Conservation (phyloP, 2,888 invertebrate species). For the Diarsia rubi region DNA sequence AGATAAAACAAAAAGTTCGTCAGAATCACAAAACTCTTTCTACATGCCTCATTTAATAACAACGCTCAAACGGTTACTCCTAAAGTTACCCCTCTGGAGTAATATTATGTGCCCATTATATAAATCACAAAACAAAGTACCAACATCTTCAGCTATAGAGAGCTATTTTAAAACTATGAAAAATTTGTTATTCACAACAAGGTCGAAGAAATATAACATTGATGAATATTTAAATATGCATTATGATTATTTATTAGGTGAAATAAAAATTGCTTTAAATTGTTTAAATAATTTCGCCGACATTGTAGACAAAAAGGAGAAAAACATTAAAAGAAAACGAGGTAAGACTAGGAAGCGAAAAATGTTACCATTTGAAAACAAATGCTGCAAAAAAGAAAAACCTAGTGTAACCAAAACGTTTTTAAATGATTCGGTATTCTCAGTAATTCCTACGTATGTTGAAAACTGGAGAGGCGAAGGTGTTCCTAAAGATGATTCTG, state of each 20-base stretch:
- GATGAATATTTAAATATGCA: conserved; percentile 54
- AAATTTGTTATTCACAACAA: conserved; percentile 52
- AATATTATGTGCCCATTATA: conserved; percentile 54
- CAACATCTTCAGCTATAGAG: conserved; percentile 54
- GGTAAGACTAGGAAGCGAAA: conserved; percentile 53
- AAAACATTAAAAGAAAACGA: conserved; percentile 50
- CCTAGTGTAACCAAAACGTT: conserved; percentile 49
- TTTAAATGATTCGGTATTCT: conserved; percentile 51
- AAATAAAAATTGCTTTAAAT: conserved; percentile 51
- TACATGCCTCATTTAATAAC: conserved; percentile 55
- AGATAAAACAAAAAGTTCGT: conserved; percentile 49
- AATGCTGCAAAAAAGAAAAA: conserved; percentile 51
- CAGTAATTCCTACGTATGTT: conserved; percentile 52
- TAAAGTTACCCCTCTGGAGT: conserved; percentile 55
- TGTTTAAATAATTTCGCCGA: conserved; percentile 48
- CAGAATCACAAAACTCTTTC: conserved; percentile 48
- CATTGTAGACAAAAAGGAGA: conserved; percentile 48
- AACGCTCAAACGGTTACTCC: conserved; percentile 52
- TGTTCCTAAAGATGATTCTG: conserved; percentile 50
- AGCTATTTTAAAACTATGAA: conserved; percentile 54
- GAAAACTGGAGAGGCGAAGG: conserved; percentile 54
- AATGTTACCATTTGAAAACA: conserved; percentile 46
- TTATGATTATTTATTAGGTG: conserved; percentile 49
- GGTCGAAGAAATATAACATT: conserved; percentile 47
- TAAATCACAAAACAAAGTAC: conserved; percentile 51